Evolutionary conservation across 2,113 vertebrate species (phyloP), one percentile per base, ranked within the genome.

Genomic region (Phrynosoma blainvillii): DNA sequence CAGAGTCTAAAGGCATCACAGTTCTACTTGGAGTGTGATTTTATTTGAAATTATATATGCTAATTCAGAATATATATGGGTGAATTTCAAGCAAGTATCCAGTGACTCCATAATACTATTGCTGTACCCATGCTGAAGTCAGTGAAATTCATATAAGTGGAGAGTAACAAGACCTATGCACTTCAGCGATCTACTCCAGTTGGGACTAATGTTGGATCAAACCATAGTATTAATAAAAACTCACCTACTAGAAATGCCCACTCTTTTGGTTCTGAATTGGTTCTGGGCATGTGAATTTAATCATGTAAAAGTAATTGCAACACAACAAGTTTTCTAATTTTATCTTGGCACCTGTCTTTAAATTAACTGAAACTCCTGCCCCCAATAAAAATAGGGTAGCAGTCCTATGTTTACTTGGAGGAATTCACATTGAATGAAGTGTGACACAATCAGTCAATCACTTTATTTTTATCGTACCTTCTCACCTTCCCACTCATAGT

Each of bases 41-140:
- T 82, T 82, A 0, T 71, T 54, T 13, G 84, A 0, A 78, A 36
- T 56, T 2, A 54, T 89, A 18, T 14, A 0, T 79, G 1, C 6
- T 70, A 89, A 65, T 30, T 54, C 77, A 66, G 21, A 25, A 21
- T n/a, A 25, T n/a, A 25, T 89, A 88, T 90, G 52, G 10, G 62
- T 89, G 59, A 85, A 89, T 82, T 92, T 0, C 66, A 25, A 68
- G 20, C 25, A 68, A 68, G 7, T 68, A 68, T 68, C 21, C 25
- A 68, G 18, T 68, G 25, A 68, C 21, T 68, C 1, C 20, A 68
- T 68, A 68, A 68, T 68, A 23, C 4, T 68, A 2, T 68, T 8
- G 66, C 13, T 47, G 47, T 23, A 68, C 21, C 11, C 23, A 13
- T 25, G 18, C 21, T 68, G 21, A 68, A 68, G 11, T 59, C 56